phyloP scores from a whole-genome alignment of 1,140 invertebrate species.

The Rhopalosiphum maidis region DNA sequence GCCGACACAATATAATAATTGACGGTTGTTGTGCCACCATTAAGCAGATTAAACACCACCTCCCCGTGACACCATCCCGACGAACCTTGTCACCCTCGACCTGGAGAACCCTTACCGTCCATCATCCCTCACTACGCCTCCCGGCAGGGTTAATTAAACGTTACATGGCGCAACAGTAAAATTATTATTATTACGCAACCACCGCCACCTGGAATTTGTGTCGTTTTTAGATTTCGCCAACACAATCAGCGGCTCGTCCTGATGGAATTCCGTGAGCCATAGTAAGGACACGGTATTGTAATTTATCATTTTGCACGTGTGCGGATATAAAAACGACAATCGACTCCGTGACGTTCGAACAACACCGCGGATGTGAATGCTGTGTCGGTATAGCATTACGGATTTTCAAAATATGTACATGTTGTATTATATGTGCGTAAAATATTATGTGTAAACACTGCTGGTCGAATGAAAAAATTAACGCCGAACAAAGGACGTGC shows the following conservation, averaged over 20 bases:
- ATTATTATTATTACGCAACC: background rate
- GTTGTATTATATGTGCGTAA: background rate
- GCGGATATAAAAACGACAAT: background rate
- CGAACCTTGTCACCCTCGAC: background rate
- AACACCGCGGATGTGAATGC: background rate
- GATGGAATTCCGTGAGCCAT: background rate
- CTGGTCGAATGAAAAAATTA: background rate
- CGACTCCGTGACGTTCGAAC: background rate
- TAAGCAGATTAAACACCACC: constrained; percentile 49
- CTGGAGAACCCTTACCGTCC: background rate
- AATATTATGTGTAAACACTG: background rate
- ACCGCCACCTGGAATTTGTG: constrained; percentile 25
- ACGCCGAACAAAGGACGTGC: background rate
- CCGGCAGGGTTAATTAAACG: constrained; percentile 46
- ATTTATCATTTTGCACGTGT: constrained; percentile 13
- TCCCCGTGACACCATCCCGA: background rate
- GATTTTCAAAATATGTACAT: background rate
- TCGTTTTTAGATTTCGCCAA: background rate
- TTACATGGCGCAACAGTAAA: background rate
- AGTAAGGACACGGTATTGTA: background rate
- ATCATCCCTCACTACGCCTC: background rate
- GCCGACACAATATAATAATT: constrained; percentile 36
- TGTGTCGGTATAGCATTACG: background rate
- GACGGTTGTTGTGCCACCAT: constrained; percentile 51
- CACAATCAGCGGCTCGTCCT: constrained; percentile 23